phyloP scores from a whole-genome alignment of 2,797 vertebrate genomes.

The Danio choprae region DNA sequence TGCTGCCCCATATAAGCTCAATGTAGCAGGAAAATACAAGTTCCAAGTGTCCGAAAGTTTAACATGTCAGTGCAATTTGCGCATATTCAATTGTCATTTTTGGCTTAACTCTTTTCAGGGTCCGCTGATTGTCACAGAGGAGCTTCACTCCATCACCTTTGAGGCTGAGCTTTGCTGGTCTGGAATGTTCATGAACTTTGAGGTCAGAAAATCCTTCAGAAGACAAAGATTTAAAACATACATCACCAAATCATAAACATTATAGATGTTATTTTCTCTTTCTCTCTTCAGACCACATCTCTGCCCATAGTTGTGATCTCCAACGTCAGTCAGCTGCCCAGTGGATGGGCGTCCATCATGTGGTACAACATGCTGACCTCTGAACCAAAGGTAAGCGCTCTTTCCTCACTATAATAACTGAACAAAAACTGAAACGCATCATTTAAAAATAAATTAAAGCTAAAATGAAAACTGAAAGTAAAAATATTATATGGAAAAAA shows the following conservation, averaged over 20 bases:
- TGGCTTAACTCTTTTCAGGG: slow-evolving; percentile 70
- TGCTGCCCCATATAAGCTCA: too few relatives aligned
- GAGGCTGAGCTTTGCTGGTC: slow-evolving; percentile 90
- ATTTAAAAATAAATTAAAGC: background rate
- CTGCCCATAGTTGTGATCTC: slow-evolving; percentile 96
- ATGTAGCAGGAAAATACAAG: too few relatives aligned
- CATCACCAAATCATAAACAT: background rate
- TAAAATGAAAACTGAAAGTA: background rate
- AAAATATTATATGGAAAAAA: background rate
- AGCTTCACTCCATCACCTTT: slow-evolving; percentile 88
- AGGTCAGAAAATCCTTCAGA: slow-evolving; percentile 77
- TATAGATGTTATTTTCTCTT: slow-evolving; percentile 16
- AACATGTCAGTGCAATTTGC: too few relatives aligned
- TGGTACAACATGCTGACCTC: slow-evolving; percentile 98
- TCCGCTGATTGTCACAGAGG: slow-evolving; percentile 88
- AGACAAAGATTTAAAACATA: background rate
- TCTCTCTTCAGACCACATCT: slow-evolving; percentile 82
- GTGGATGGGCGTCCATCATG: slow-evolving; percentile 96
- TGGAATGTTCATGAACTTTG: slow-evolving; percentile 85
- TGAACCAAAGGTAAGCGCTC: slow-evolving; percentile 85
- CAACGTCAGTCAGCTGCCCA: slow-evolving; percentile 95
- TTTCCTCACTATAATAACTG: background rate
- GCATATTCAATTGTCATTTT: background rate
- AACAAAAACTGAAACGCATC: background rate
- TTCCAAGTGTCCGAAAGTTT: too few relatives aligned